A percentile compares a stretch with the other conserved stretches of the same genome.
These are phyloP conservation scores for Bombycilla garrulus DNA, from an alignment of 2,113 vertebrate species.

Conservation along the genomic window DNA sequence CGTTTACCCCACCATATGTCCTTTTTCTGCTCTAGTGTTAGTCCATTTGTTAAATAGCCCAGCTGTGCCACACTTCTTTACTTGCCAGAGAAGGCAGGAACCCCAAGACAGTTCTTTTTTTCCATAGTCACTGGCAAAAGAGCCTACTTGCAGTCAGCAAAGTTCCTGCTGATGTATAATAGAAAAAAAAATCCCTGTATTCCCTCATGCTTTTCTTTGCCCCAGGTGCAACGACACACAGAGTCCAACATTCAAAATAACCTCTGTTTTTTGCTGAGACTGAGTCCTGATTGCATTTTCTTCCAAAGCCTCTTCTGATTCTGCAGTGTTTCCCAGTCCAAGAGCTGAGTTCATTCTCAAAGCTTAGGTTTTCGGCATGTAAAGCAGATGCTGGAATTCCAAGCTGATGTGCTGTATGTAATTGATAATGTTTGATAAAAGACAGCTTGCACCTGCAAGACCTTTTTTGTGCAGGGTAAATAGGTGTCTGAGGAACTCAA, in stretches of 20 bases:
- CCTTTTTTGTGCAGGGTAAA: conserved; percentile 41
- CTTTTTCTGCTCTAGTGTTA: not conserved
- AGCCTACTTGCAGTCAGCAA: not conserved
- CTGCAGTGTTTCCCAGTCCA: rapidly evolving
- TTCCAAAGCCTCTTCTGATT: not conserved
- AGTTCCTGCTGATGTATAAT: not conserved
- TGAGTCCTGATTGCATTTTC: not conserved
- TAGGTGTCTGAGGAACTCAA: conserved; percentile 22
- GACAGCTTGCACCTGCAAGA: conserved; percentile 67
- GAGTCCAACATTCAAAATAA: not conserved
- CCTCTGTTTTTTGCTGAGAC: not conserved
- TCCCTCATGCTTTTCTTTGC: not conserved
- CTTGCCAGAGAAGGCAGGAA: not conserved
- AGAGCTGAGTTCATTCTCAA: not conserved
- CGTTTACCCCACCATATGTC: not conserved
- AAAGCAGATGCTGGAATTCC: conserved; percentile 71
- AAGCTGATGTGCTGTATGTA: conserved; percentile 72
- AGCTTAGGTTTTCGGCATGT: not conserved
- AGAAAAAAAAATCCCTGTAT: not conserved
- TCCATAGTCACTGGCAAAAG: not conserved
- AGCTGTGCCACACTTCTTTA: not conserved
- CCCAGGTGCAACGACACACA: not conserved
- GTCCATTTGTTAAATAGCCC: not conserved
- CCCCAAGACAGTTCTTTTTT: not conserved
- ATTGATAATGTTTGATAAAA: conserved; percentile 83